Conservation (phyloP, 2,797 vertebrate species). For the Brachyrhaphis roseni region DNA sequence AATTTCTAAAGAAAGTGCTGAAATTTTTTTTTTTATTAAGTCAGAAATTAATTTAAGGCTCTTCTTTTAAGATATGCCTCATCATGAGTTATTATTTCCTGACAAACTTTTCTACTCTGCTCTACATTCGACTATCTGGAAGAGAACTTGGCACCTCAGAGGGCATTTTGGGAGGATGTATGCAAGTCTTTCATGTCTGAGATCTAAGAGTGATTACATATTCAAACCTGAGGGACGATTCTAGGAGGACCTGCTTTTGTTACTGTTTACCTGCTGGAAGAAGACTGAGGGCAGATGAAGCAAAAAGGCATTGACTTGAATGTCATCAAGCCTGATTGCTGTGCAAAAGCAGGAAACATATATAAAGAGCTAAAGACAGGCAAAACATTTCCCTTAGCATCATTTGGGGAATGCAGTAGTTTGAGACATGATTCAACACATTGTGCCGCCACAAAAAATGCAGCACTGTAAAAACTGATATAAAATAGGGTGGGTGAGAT, state of each 20-base stretch:
- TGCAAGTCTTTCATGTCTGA: conserved; percentile 78
- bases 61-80: conserved; percentile 32
- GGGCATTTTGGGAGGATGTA: conserved; percentile 70
- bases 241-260: conserved; percentile 64
- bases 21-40: conserved; percentile 38
- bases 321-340: conserved; percentile 49
- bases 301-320: conserved; percentile 43
- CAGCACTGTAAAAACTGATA: conserved; percentile 21
- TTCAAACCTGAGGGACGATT: conserved; percentile 73
- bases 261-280: conserved; percentile 71
- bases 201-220: conserved; percentile 78
- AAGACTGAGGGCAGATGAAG: conserved; percentile 40
- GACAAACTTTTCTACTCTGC: conserved; percentile 43
- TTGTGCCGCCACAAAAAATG: conserved; percentile 12
- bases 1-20: background rate
- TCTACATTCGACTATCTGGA: conserved; percentile 50
- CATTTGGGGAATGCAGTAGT: conserved; percentile 3
- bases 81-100: conserved; percentile 46
- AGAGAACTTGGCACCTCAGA: conserved; percentile 67
- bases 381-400: background rate
- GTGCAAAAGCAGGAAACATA: background rate
- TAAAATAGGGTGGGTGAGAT: conserved; percentile 36
- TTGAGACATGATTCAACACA: conserved; percentile 12
- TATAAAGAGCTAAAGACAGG: background rate
- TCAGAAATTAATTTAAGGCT: conserved; percentile 13